Base-by-base conservation (phyloP, 2,888 invertebrate species). In the Apoda limacodes region DNA sequence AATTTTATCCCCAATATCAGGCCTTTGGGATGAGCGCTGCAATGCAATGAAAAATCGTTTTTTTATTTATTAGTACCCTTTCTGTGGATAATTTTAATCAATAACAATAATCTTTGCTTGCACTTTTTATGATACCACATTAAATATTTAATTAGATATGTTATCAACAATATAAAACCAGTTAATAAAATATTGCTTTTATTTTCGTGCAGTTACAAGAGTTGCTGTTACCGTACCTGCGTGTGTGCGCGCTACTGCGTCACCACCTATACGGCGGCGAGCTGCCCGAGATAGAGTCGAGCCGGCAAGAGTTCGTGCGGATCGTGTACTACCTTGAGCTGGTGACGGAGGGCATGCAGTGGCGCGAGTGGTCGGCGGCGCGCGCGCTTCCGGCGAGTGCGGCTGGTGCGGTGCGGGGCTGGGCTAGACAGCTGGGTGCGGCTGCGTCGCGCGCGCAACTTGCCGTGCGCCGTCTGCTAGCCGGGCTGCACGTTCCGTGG, bases 221-320 rank as follows among this genome's bases (percentile, higher is more conserved):
- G 41, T 71, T 92, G 35, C 89, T 93, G 52, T 71, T 95, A 39
- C 94, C 94, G 10, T 95, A 91, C 68, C 70, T 96, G 42, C 85
- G 95, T 25, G 84, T 95, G 28, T 90, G 94, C 2, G 86, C 94
- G 1, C 72, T 97, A 5, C 76, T 97, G 28, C 86, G 90, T 28
- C 88, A 89, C 61, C 94, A 96, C 76, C 80, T 92, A 41, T 92
- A 92, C 66, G 89, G 91, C 39, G 85, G 87, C 51, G 84, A 87
- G 25, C 78, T 93, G 59, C 92, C 91, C 0, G 85, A 86, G 45
- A 83, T 90, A 28, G 67, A 81, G 24, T 70, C 83, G 3, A 69
- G 86, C 2, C 83, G 85, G 24, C 83, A 86, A 38, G 94, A 94
- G 76, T 93, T 92, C 70, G 86, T 88, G 9, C 83, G 87, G 20